phyloP scores from a whole-genome alignment of 2,888 invertebrate genomes.

The Oscheius sp. region DNA sequence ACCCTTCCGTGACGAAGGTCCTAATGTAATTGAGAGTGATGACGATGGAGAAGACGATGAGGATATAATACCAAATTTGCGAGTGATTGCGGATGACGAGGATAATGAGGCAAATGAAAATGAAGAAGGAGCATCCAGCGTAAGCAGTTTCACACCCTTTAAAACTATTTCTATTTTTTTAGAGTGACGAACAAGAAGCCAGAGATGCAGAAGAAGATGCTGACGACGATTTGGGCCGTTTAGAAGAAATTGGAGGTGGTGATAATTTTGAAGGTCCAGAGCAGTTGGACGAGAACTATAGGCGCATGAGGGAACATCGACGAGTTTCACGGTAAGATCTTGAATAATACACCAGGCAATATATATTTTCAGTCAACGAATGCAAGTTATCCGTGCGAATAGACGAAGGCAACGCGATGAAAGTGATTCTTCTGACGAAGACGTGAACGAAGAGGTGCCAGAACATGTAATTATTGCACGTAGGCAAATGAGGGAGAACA shows the following conservation, averaged over 20 bases:
- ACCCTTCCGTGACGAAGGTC: conserved; percentile 1
- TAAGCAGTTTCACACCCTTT: too few relatives aligned
- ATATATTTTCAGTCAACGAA: conserved; percentile 2
- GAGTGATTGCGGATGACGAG: neutral
- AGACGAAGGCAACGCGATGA: neutral
- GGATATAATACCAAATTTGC: too few relatives aligned
- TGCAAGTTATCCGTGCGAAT: conserved; percentile 7
- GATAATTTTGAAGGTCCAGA: neutral
- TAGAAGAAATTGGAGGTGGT: neutral
- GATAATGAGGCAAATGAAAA: too few relatives aligned
- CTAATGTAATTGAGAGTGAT: conserved; percentile 8
- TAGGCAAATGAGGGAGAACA: neutral
- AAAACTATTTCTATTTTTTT: neutral
- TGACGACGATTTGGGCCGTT: neutral
- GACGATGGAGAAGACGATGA: neutral
- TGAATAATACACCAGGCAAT: neutral
- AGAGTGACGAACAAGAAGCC: conserved; percentile 5
- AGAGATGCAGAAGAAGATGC: neutral
- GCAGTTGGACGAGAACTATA: neutral
- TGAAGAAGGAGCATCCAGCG: neutral
- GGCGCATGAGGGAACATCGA: conserved; percentile 1
- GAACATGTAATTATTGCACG: neutral
- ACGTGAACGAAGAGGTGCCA: neutral
- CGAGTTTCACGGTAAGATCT: conserved; percentile 7
- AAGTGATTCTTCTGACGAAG: neutral